Evolutionary conservation across 2,797 vertebrate species (phyloP).

Genomic region (Helostoma temminkii): DNA sequence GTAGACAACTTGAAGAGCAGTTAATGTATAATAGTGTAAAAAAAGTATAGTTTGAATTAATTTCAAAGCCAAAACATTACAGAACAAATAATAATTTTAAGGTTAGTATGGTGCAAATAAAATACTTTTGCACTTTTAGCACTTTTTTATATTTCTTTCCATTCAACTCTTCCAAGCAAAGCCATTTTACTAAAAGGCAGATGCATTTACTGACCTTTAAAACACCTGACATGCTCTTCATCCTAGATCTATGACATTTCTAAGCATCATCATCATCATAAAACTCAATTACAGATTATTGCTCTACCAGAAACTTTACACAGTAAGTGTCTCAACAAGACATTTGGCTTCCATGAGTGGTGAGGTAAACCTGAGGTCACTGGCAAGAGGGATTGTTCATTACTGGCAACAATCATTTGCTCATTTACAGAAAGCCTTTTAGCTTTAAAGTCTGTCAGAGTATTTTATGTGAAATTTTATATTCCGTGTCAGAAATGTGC

Average conservation of each 20-base stretch:
- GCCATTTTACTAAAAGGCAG: constrained; percentile 16
- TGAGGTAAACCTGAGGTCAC: constrained; percentile 62
- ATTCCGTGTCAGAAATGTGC: constrained; percentile 27
- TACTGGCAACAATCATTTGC: constrained; percentile 50
- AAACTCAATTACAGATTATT: constrained; percentile 54
- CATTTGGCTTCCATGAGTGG: constrained; percentile 30
- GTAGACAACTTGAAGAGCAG: not conserved
- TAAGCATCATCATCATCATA: constrained; percentile 13
- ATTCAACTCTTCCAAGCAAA: not conserved
- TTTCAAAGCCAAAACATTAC: not conserved
- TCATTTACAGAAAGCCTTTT: constrained; percentile 49
- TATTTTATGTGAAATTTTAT: constrained; percentile 42
- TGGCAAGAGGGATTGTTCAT: constrained; percentile 50
- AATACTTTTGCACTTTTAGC: not conserved
- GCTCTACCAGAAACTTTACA: constrained; percentile 41
- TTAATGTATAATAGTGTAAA: not conserved
- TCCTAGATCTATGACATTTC: constrained; percentile 8
- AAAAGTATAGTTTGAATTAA: not conserved
- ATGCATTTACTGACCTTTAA: constrained; percentile 31
- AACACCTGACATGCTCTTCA: constrained; percentile 30
- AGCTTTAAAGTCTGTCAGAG: constrained; percentile 36
- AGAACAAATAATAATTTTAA: constrained; percentile 1
- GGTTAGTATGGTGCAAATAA: not conserved
- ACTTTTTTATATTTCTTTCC: no score
- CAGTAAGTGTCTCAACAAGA: constrained; percentile 44